Conservation (phyloP, 53 echinoderm and acorn worm species). For the Glandiceps talaboti region DNA sequence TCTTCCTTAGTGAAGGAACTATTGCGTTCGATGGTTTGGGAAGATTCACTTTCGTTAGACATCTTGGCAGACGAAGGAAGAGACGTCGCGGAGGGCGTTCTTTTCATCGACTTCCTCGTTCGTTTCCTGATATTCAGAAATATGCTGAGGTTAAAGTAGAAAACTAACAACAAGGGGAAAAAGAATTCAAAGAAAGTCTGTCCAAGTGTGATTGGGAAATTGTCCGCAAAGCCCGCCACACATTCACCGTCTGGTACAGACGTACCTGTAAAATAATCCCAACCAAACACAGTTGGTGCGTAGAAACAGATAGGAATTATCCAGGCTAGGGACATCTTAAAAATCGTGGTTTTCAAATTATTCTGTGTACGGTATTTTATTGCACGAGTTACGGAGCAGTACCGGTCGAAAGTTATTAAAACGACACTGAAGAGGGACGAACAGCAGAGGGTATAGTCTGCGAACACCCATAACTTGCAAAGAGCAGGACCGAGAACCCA, state of each 20-base stretch:
- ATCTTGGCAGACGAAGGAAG: neutral
- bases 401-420: neutral
- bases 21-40: neutral
- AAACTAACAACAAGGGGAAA: neutral
- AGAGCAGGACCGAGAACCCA: neutral
- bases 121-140: neutral
- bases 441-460: neutral
- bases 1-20: neutral
- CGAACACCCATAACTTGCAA: neutral
- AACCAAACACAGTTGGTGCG: neutral
- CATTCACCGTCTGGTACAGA: neutral
- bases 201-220: neutral
- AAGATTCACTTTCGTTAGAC: neutral
- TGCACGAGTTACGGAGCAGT: neutral
- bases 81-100: neutral
- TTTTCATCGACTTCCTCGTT: neutral
- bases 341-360: neutral
- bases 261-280: neutral
- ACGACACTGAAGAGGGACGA: neutral
- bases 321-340: neutral
- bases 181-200: neutral
- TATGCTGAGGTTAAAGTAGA: neutral
- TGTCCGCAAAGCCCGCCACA: neutral
- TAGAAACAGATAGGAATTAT: neutral
- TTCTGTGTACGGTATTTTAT: neutral